Evolutionary conservation across 2,113 vertebrate species (phyloP).

Genomic region (Datnioides undecimradiatus): DNA sequence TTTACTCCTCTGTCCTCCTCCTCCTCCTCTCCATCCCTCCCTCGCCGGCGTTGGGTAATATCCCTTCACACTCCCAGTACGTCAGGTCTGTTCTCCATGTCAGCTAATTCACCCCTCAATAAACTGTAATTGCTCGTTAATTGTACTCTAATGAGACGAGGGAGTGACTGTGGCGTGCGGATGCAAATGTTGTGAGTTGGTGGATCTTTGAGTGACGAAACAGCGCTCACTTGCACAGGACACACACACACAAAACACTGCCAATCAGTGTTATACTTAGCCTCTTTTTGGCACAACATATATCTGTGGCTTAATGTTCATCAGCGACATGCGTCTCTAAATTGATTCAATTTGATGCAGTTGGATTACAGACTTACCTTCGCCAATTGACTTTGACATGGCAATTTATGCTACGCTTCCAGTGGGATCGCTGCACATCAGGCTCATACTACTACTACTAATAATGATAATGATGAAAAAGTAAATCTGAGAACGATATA

Average conservation of each 20-base stretch:
- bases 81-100: slow-evolving; percentile 73
- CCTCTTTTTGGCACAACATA: background rate
- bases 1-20: background rate
- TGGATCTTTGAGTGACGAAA: slow-evolving; percentile 31
- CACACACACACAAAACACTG: slow-evolving; percentile 3
- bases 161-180: slow-evolving; percentile 57
- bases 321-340: background rate
- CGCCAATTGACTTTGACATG: background rate
- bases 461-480: too few relatives aligned
- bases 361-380: background rate
- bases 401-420: slow-evolving; percentile 5
- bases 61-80: slow-evolving; percentile 63
- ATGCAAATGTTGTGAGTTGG: slow-evolving; percentile 60
- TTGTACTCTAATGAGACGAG: slow-evolving; percentile 81
- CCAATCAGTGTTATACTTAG: background rate
- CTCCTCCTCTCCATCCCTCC: background rate
- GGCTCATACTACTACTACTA: background rate
- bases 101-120: slow-evolving; percentile 81
- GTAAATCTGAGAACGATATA: too few relatives aligned
- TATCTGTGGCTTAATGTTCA: background rate
- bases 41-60: slow-evolving; percentile 40
- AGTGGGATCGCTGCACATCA: slow-evolving; percentile 1
- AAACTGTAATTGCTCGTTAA: slow-evolving; percentile 81
- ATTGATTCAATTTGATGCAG: slow-evolving; percentile 7
- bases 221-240: background rate